A percentile compares a stretch with the other conserved stretches of the same genome.
Evolutionary conservation across 2,888 invertebrate species (phyloP).

Genomic region (Acleris laterana): DNA sequence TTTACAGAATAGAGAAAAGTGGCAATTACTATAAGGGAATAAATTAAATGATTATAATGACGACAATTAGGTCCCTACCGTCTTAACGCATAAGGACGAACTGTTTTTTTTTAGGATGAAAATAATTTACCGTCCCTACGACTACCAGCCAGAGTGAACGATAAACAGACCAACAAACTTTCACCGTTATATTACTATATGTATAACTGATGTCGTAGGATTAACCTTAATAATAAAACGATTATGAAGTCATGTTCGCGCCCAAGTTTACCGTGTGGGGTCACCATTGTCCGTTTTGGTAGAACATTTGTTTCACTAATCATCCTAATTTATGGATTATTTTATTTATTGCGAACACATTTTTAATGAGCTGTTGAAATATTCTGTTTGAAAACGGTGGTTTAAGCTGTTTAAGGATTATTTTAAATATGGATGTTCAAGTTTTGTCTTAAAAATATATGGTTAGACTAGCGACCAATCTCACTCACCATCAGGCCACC

Average conservation of each 20-base stretch:
- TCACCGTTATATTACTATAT: neutral
- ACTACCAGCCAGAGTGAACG: too few relatives aligned
- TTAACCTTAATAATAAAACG: neutral
- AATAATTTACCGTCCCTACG: too few relatives aligned
- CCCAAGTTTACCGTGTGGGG: constrained; percentile 6
- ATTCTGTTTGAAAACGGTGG: neutral
- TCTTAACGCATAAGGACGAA: too few relatives aligned
- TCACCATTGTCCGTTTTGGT: constrained; percentile 12
- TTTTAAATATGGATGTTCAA: too few relatives aligned
- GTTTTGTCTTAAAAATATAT: too few relatives aligned
- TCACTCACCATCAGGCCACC: too few relatives aligned
- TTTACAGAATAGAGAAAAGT: neutral
- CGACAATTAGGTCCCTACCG: too few relatives aligned
- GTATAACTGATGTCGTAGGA: neutral
- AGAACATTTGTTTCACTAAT: constrained; percentile 25
- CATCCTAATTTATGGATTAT: constrained; percentile 17
- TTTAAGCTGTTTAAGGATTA: neutral
- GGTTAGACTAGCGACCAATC: too few relatives aligned
- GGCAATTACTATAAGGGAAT: too few relatives aligned
- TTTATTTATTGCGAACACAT: constrained; percentile 29
- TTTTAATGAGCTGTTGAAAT: constrained; percentile 33
- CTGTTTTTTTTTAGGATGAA: too few relatives aligned
- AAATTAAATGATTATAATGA: too few relatives aligned
- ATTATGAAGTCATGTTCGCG: constrained; percentile 21
- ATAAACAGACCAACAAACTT: too few relatives aligned